phyloP scores from a whole-genome alignment of 2,797 vertebrate species.

The Myripristis jacobus region DNA sequence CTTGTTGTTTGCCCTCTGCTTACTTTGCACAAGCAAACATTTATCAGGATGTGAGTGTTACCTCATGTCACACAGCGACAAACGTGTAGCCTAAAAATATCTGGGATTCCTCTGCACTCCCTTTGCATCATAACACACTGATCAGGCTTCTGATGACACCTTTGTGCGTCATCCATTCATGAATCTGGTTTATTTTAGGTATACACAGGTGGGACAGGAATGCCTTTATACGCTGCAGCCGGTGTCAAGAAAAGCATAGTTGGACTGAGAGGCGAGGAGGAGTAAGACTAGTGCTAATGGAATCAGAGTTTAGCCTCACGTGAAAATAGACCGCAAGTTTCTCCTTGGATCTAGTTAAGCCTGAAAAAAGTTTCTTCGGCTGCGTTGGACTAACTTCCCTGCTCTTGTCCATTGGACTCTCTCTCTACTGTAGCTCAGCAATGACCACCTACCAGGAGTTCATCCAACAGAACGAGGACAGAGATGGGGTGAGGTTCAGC shows the following conservation, averaged over 20 bases:
- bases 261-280: neutral
- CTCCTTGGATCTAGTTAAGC: neutral
- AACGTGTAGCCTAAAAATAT: conserved; percentile 31
- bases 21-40: neutral
- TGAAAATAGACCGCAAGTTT: neutral
- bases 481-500: conserved; percentile 96
- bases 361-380: neutral
- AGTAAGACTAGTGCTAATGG: neutral
- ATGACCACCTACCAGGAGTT: conserved; percentile 97
- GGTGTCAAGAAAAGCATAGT: neutral
- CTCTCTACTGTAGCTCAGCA: conserved; percentile 46
- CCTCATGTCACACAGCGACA: neutral
- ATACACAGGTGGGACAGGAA: neutral
- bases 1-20: neutral
- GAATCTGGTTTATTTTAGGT: conserved; percentile 26
- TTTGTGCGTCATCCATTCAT: conserved; percentile 53
- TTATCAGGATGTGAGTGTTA: neutral
- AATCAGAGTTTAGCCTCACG: neutral
- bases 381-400: neutral
- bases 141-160: conserved; percentile 52
- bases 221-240: conserved; percentile 35
- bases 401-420: conserved; percentile 12
- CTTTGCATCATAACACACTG: conserved; percentile 53
- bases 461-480: conserved; percentile 98
- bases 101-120: conserved; percentile 17